phyloP scores from a whole-genome alignment of 2,113 vertebrate species.

The Micronycteris hirsuta region DNA sequence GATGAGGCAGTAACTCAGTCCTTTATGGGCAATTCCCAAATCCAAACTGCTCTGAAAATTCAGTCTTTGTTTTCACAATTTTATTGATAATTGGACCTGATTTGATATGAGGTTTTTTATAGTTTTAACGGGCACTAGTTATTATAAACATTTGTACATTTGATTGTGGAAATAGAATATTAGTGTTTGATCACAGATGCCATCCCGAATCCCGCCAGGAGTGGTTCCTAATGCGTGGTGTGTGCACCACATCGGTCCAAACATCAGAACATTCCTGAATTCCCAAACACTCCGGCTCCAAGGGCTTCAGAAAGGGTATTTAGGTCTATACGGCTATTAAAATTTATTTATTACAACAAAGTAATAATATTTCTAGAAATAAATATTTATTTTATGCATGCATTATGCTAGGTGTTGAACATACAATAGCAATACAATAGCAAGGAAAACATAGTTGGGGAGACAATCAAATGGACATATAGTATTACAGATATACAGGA shows the following conservation, averaged over 20 bases:
- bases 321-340: neutral
- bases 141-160: neutral
- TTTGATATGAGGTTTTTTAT: neutral
- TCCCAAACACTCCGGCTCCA: neutral
- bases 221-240: neutral
- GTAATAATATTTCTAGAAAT: neutral
- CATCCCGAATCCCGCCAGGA: neutral
- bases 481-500: neutral
- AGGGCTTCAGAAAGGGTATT: neutral
- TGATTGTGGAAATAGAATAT: neutral
- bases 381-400: neutral
- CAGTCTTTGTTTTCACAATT: neutral
- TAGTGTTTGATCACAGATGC: neutral
- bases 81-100: neutral
- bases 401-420: neutral
- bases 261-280: neutral
- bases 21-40: neutral
- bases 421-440: neutral
- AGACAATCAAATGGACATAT: neutral
- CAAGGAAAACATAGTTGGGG: neutral
- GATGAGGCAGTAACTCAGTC: too few species aligned
- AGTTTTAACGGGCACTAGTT: neutral
- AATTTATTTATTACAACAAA: neutral
- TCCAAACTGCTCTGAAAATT: neutral
- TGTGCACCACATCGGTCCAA: neutral